Evolutionary conservation across 30 jellyfish, hydroid and myxozoan species (phyloP), one percentile per base, ranked within the genome.

Genomic region (Hydractinia echinata): DNA sequence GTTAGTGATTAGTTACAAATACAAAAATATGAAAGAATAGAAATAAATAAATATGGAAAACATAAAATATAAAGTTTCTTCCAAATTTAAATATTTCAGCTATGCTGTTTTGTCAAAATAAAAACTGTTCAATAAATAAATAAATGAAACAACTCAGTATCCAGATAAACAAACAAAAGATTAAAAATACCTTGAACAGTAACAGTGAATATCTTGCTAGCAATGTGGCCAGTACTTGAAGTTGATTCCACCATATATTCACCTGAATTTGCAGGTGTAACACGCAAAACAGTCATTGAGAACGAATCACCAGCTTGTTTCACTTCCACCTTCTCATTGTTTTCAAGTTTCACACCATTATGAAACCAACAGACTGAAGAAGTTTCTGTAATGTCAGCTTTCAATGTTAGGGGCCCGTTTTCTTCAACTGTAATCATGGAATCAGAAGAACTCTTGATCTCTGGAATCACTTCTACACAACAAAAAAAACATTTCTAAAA

Each of bases 291-390:
- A 6, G 15, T 10, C 82, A 76, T 10, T 51, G 76, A 49, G 39
- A 49, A 76, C 82, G 19, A 51, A 54, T 58, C 76, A 10, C 82
- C 84, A 56, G 67, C 62, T 19, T 54, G 61, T 30, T 66, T 10
- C 19, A 87, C 50, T 5, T 68, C 86, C 55, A 79, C 82, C 83
- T 73, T 82, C 14, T 66, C 66, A 49, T 86, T 70, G 30, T 66
- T 62, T 64, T 50, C 53, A 16, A 92, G 78, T 52, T 55, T 84
- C 51, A 78, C 85, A 20, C 70, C 87, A 16, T 82, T 81, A 49
- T 51, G 82, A 67, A 55, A 79, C 98, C 98, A 92, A 6, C 44
- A 14, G 14, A 83, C 94, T 11, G 30, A 44, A 4, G 71, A 82
- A 10, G 81, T 83, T 61, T 74, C 72, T 8, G n/a, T 52, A 8